Conservation (phyloP, 2,113 vertebrate species). For the Microcebus griseorufus region DNA sequence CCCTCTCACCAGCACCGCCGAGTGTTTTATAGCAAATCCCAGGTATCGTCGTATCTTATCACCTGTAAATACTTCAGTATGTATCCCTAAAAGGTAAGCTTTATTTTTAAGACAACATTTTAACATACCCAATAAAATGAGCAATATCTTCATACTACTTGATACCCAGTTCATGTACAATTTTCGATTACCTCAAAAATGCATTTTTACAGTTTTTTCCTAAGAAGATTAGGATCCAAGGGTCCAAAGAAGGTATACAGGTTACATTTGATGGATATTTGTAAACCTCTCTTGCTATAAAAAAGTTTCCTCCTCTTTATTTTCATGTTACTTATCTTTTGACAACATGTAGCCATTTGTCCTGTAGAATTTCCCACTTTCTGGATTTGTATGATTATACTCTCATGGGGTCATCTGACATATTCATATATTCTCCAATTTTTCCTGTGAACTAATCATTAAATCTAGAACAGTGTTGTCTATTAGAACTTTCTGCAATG, state of each 20-base stretch:
- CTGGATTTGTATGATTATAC: not conserved
- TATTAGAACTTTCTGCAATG: not conserved
- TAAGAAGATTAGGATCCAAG: not conserved
- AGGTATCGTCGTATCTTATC: not conserved
- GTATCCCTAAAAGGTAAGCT: not conserved
- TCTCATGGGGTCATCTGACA: not conserved
- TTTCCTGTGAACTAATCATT: not conserved
- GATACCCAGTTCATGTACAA: not conserved
- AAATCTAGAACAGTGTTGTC: not conserved
- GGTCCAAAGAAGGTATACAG: not conserved
- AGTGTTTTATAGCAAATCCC: not conserved
- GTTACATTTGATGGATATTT: not conserved
- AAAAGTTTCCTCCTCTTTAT: not conserved
- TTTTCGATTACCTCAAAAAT: not conserved
- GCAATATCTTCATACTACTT: not conserved
- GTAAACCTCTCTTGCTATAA: not conserved
- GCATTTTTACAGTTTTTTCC: not conserved
- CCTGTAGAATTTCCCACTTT: not conserved
- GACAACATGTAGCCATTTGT: not conserved
- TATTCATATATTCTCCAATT: not conserved
- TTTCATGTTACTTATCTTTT: constrained; percentile 5
- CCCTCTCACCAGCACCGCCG: not conserved
- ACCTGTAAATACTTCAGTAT: not conserved
- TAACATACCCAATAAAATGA: not conserved
- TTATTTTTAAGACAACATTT: not conserved